Percentiles rank a stretch among this genome's conserved stretches.
phyloP scores from a whole-genome alignment of 2,797 vertebrate species.

The Rhinella marina region DNA sequence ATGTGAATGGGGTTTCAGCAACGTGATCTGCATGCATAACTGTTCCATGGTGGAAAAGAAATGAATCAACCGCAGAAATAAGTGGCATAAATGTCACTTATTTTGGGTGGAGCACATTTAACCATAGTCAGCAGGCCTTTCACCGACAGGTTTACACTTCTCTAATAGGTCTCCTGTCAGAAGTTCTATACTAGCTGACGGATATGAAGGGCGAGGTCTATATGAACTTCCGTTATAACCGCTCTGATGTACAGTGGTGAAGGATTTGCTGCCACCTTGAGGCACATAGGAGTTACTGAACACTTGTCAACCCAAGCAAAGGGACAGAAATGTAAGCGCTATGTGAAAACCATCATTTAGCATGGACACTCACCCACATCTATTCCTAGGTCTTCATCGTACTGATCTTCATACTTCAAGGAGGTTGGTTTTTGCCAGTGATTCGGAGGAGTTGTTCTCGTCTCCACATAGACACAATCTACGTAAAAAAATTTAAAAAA shows the following conservation, averaged over 20 bases:
- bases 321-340: too few relatives aligned
- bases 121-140: too few relatives aligned
- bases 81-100: too few relatives aligned
- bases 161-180: too few relatives aligned
- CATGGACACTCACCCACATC: neutral
- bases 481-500: neutral
- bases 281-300: neutral
- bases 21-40: too few relatives aligned
- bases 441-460: neutral
- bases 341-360: neutral
- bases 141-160: too few relatives aligned
- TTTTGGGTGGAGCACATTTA: too few relatives aligned
- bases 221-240: too few relatives aligned
- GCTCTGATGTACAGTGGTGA: neutral
- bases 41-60: too few relatives aligned
- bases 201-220: neutral
- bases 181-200: neutral
- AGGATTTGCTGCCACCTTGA: neutral
- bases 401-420: neutral
- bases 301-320: neutral
- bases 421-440: neutral
- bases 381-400: neutral
- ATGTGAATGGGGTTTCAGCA: too few relatives aligned
- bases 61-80: too few relatives aligned
- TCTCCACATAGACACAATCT: slow-evolving; percentile 29